phyloP scores from a whole-genome alignment of 2,113 vertebrate genomes.

The Quiscalus mexicanus region DNA sequence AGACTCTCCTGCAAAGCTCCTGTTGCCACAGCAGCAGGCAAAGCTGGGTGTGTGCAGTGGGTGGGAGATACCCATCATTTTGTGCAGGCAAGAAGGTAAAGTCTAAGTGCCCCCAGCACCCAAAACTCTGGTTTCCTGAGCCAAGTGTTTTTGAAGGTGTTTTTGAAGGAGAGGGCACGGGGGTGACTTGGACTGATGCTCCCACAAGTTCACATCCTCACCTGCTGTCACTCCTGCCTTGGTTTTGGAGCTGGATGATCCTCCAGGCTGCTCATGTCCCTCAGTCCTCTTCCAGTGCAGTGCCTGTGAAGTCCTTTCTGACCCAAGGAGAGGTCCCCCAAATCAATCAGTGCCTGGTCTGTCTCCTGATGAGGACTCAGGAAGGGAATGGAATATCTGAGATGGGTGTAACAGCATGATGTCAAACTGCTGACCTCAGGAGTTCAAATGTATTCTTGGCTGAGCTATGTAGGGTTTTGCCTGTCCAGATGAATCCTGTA shows the following conservation, averaged over 20 bases:
- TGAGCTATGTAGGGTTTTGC: accelerated
- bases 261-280: background rate
- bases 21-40: accelerated
- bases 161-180: background rate
- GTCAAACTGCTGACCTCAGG: background rate
- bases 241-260: background rate
- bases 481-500: background rate
- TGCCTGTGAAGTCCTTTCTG: background rate
- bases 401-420: accelerated
- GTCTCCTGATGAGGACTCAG: background rate
- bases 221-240: background rate
- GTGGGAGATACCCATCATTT: background rate
- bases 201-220: background rate
- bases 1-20: background rate
- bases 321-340: background rate
- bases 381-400: background rate
- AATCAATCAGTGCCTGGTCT: background rate
- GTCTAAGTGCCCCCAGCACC: background rate
- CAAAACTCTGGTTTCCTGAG: background rate
- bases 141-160: background rate
- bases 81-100: accelerated
- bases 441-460: background rate
- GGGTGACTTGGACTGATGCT: background rate
- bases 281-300: background rate
- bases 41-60: accelerated